Percentiles rank a stretch among this genome's conserved stretches.
Evolutionary conservation across 2,113 vertebrate species (phyloP).

Genomic region (Prionailurus viverrinus): DNA sequence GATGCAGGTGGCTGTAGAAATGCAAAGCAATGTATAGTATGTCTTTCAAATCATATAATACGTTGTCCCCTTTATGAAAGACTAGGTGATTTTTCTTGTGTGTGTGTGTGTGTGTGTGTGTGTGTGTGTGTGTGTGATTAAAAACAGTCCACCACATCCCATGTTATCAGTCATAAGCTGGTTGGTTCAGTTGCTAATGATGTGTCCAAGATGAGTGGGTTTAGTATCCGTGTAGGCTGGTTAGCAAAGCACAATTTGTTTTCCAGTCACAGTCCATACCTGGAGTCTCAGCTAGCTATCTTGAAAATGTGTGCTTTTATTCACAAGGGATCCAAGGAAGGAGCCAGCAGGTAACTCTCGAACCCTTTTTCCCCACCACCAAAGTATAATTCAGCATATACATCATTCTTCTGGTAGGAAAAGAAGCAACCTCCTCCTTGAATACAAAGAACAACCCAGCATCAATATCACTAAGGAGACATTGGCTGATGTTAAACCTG

Average conservation of each 20-base stretch:
- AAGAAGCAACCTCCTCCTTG: neutral
- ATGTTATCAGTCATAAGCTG: neutral
- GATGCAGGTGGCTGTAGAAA: constrained; percentile 4
- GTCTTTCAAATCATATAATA: constrained; percentile 33
- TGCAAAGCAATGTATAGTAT: neutral
- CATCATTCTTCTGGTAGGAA: constrained; percentile 8
- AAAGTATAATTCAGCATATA: constrained; percentile 32
- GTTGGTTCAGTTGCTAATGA: constrained; percentile 33
- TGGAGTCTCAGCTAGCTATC: constrained; percentile 8
- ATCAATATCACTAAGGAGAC: neutral
- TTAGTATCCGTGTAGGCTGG: neutral
- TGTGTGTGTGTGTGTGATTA: neutral
- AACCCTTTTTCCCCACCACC: neutral
- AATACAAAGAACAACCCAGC: neutral
- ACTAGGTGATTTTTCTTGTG: neutral
- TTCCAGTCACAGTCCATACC: neutral
- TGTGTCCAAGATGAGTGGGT: neutral
- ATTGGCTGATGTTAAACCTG: neutral
- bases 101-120: rapidly evolving
- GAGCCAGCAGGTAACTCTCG: neutral
- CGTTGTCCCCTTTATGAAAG: neutral
- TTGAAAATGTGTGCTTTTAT: constrained; percentile 20
- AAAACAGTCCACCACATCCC: neutral
- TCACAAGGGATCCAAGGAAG: constrained; percentile 1
- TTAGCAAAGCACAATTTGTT: constrained; percentile 55